Evolutionary conservation across 2,888 invertebrate species (phyloP), one percentile per base, ranked within the genome.

Genomic region (Antheraea yamamai): DNA sequence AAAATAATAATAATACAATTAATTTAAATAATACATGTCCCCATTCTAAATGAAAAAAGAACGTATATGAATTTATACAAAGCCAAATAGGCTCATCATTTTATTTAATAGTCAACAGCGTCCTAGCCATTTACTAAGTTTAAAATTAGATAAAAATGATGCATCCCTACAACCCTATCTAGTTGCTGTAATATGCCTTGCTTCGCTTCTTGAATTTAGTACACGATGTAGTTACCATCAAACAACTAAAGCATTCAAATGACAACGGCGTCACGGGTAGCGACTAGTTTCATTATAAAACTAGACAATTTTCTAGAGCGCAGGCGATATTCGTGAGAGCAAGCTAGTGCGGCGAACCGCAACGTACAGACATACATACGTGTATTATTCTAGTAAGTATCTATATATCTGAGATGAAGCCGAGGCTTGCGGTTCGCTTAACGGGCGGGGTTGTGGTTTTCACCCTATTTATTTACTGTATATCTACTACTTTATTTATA

Each of bases 311-410:
- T 71, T 71, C 71, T 75, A 71, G 47, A 71, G 72, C 61, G 61
- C 72, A 76, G 81, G 72, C 51, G 83, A 87, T 87, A 87, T 83
- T 83, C 87, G 87, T 87, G 87, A 81, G 87, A 87, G 76, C 73
- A 72, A 16, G 73, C 75, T 77, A 77, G 77, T 79, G 84, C 81
- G 86, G 85, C 79, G 78, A 79, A 82, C 82, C 82, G 77, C 82
- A 81, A 78, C 81, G 78, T 39, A 73, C 74, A 64, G 23, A 76
- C 73, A 52, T 75, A 77, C 66, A 10, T 66, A 72, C 73, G 73
- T 75, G 76, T 72, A 76, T 75, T 72, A 76, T 66, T 30, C 4
- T 26, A 61, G 12, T 18, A 1, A 23, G 23, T 26, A 30, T 26
- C 64, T 66, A 66, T 73, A 75, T 78, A 66, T 75, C 74, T 78